Evolutionary conservation across 2,797 vertebrate species (phyloP), one percentile per base, ranked within the genome.

Genomic region (Enteromius argenteus): DNA sequence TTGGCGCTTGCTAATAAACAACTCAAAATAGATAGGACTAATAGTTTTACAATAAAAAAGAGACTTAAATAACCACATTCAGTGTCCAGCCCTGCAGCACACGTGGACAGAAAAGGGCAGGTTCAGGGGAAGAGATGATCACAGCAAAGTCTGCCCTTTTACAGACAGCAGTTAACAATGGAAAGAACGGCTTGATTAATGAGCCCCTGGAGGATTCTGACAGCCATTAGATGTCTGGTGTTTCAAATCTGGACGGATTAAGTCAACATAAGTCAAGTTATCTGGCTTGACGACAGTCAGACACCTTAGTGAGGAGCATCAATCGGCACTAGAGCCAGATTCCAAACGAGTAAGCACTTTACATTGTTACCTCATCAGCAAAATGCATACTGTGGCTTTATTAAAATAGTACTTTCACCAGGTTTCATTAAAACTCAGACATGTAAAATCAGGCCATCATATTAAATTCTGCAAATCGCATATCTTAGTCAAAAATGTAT

Each of bases 181-280:
- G 69, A 79, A 83, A 68, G n/a, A 72, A 84, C 30, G n/a, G 46
- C 39, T 62, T 86, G 81, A 87, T 86, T 76, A 84, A 87, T 76
- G 68, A 71, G 49, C 13, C 46, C 9, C 1, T 67, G 42, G 42
- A 32, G 64, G 21, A 42, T 35, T 69, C 72, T 75, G 76, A 74
- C 76, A 76, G 66, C 60, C 66, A 83, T 56, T 84, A 56, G 53
- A 73, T 53, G 62, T 21, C 53, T 67, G 82, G 53, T 67, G 14
- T 69, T 68, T 77, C 46, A 74, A 81, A 86, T 86, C 79, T 72
- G 76, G 51, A 66, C 3, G 2, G 84, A 87, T 82, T 80, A 86
- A 87, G 75, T 84, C 84, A 81, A 83, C 44, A 53, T 67, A 76
- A 76, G 30, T 83, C 81, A 76, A 32, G 75, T 83, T 13, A 86